A percentile compares a stretch with the other conserved stretches of the same genome.
Conservation (phyloP, 2,113 vertebrate species). For the Scatophagus argus region DNA sequence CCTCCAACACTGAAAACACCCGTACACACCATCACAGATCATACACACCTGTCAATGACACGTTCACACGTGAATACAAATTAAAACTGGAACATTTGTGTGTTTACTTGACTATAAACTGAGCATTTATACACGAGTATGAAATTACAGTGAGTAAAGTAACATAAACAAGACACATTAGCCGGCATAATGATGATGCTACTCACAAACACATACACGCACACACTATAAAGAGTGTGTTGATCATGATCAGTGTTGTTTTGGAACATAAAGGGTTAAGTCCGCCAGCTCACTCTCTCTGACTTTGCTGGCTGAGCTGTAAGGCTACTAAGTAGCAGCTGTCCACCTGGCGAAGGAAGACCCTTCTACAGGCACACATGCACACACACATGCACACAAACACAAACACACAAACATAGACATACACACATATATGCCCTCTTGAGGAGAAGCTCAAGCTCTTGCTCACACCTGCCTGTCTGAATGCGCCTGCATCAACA, state of each 20-base stretch:
- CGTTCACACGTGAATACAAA: background rate
- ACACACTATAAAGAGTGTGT: slow-evolving; percentile 6
- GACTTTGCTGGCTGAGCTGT: slow-evolving; percentile 76
- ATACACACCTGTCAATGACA: background rate
- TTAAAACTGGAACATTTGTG: background rate
- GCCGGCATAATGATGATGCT: slow-evolving; percentile 13
- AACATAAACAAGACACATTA: slow-evolving; percentile 24
- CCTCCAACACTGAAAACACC: no score
- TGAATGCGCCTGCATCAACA: slow-evolving; percentile 15
- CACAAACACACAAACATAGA: slow-evolving; percentile 32
- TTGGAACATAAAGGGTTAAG: slow-evolving; percentile 72
- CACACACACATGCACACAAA: slow-evolving; percentile 37
- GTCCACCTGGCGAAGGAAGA: slow-evolving; percentile 84
- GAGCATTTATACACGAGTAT: background rate
- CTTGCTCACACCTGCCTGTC: slow-evolving; percentile 48
- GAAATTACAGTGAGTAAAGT: slow-evolving; percentile 19
- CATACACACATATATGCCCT: slow-evolving; percentile 62
- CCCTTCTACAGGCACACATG: slow-evolving; percentile 65
- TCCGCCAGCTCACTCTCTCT: slow-evolving; percentile 62
- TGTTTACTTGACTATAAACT: background rate
- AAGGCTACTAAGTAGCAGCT: slow-evolving; percentile 83
- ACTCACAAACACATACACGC: slow-evolving; percentile 13
- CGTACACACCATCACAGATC: background rate
- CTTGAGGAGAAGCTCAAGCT: slow-evolving; percentile 68
- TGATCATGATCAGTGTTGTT: slow-evolving; percentile 32